Evolutionary conservation across 2,797 vertebrate genomes (phyloP).

Genomic region (Lemur catta): DNA sequence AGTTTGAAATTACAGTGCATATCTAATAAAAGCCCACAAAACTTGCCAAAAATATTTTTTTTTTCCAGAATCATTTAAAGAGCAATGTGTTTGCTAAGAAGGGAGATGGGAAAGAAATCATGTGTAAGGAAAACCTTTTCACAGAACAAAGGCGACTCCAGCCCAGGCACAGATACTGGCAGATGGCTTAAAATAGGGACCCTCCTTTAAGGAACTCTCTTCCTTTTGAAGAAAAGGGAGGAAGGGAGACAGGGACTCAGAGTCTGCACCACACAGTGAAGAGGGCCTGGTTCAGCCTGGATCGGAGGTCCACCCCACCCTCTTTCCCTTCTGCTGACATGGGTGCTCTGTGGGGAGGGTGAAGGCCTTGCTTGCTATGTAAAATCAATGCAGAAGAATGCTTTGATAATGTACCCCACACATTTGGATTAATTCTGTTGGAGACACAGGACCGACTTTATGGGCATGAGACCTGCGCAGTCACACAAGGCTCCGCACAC

Average conservation of each 20-base stretch:
- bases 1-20: constrained; percentile 63
- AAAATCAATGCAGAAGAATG: neutral
- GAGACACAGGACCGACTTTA: neutral
- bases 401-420: neutral
- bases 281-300: neutral
- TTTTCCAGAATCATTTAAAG: constrained; percentile 59
- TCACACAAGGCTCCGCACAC: neutral
- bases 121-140: neutral
- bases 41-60: constrained; percentile 42
- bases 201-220: neutral
- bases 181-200: neutral
- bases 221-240: neutral
- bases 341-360: neutral
- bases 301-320: neutral
- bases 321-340: neutral
- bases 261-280: neutral
- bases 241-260: neutral
- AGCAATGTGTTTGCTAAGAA: neutral
- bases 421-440: neutral
- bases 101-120: neutral
- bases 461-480: accelerated
- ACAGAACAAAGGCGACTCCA: constrained; percentile 11
- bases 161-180: neutral
- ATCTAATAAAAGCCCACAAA: constrained; percentile 78
- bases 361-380: neutral